phyloP scores from a whole-genome alignment of 2,888 invertebrate species.

The Strigamia maritima region DNA sequence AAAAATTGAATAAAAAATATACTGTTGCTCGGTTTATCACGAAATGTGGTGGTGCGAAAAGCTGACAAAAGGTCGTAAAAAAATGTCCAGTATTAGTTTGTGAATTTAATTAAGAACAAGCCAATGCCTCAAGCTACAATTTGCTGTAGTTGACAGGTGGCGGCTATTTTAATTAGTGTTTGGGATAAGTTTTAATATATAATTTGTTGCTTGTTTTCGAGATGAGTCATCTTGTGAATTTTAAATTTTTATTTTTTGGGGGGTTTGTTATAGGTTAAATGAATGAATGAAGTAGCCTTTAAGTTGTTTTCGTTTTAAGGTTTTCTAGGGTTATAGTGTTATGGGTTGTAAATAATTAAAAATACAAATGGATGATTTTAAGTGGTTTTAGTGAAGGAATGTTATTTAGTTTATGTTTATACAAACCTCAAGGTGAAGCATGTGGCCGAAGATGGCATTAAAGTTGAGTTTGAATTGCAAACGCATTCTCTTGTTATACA shows the following conservation, averaged over 20 bases:
- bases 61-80: background rate
- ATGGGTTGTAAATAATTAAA: too few relatives aligned
- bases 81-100: slow-evolving; percentile 15
- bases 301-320: background rate
- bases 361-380: background rate
- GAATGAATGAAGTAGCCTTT: too few relatives aligned
- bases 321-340: too few relatives aligned
- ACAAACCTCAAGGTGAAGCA: background rate
- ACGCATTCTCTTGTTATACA: background rate
- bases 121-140: background rate
- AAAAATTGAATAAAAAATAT: background rate
- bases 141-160: slow-evolving; percentile 21
- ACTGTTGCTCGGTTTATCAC: background rate
- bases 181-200: slow-evolving; percentile 28
- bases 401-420: background rate
- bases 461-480: background rate
- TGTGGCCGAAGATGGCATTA: background rate
- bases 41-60: background rate
- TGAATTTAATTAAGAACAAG: slow-evolving; percentile 9
- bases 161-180: slow-evolving; percentile 25
- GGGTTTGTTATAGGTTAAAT: too few relatives aligned
- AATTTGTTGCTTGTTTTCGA: background rate
- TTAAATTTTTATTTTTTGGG: background rate
- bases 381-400: background rate
- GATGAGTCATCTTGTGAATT: background rate